phyloP scores from a whole-genome alignment of 1,140 invertebrate genomes.

The Colletes latitarsis region DNA sequence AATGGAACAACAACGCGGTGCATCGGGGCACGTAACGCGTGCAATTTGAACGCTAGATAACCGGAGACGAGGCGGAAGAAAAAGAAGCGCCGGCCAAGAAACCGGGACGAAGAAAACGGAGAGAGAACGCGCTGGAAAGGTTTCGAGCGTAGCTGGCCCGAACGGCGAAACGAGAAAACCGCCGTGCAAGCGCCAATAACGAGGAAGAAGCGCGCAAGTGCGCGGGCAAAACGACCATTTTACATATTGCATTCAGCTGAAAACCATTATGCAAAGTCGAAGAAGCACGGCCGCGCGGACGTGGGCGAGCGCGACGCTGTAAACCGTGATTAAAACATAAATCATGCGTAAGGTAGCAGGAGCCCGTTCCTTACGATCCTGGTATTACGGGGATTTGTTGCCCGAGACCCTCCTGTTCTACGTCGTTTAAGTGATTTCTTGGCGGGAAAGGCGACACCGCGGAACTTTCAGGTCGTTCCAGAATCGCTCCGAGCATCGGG shows the following conservation, averaged over 20 bases:
- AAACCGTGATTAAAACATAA: conserved; percentile 70
- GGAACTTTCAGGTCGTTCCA: not conserved
- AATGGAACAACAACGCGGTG: conserved; percentile 34
- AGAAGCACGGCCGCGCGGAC: conserved; percentile 27
- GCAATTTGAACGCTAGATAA: conserved; percentile 37
- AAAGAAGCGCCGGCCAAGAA: not conserved
- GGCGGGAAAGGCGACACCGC: not conserved
- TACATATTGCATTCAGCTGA: conserved; percentile 42
- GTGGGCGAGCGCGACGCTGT: conserved; percentile 58
- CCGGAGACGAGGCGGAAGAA: not conserved
- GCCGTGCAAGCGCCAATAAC: conserved; percentile 15
- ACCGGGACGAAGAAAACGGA: not conserved
- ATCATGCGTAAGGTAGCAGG: conserved; percentile 61
- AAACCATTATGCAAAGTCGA: conserved; percentile 67
- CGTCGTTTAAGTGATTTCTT: conserved; percentile 53
- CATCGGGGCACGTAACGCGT: conserved; percentile 24
- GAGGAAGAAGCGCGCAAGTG: not conserved
- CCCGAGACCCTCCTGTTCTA: conserved; percentile 18
- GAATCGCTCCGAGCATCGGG: not conserved
- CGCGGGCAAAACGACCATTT: not conserved
- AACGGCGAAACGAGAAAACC: conserved; percentile 3
- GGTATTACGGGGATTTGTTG: conserved; percentile 40
- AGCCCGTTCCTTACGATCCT: conserved; percentile 12
- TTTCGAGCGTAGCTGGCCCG: not conserved
- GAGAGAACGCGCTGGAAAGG: not conserved